These are phyloP conservation scores for Macrophya annulata DNA, from an alignment of 2,888 invertebrate genomes.

Conservation along the genomic window DNA sequence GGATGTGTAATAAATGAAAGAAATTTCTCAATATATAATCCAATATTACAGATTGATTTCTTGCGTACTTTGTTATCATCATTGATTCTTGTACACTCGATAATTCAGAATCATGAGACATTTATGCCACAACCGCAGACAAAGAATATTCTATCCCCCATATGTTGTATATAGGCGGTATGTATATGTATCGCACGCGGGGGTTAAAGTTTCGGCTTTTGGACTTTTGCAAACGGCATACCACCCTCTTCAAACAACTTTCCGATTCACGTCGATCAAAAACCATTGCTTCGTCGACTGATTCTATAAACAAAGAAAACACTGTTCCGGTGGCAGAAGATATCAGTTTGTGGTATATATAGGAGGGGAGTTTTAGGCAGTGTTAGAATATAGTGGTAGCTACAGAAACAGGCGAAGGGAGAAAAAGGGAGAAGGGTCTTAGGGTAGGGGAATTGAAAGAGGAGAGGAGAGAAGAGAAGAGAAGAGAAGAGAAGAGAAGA, in stretches of 20 bases:
- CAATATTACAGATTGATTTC: neutral
- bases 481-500: neutral
- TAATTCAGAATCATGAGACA: neutral
- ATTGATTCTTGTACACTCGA: neutral
- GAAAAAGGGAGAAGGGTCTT: conserved; percentile 29
- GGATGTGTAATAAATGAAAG: neutral
- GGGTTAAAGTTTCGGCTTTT: neutral
- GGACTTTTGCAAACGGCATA: conserved; percentile 7
- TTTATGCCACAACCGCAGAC: conserved; percentile 10
- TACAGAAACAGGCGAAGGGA: neutral
- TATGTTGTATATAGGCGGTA: neutral
- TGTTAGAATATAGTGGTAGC: neutral
- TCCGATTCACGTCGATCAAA: conserved; percentile 53
- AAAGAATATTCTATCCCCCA: conserved; percentile 26
- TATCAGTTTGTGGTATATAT: conserved; percentile 48
- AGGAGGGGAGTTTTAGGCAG: conserved; percentile 36
- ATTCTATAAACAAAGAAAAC: conserved; percentile 56
- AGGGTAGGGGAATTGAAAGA: neutral
- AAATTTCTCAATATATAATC: neutral
- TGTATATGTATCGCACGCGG: neutral
- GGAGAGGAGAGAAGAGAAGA: conserved; percentile 24
- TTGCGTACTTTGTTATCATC: neutral
- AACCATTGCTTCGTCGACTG: conserved; percentile 51
- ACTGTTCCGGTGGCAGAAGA: conserved; percentile 51
- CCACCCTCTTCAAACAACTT: conserved; percentile 48